phyloP scores from a whole-genome alignment of 2,888 invertebrate species.

The Mesorhabditis sp. region DNA sequence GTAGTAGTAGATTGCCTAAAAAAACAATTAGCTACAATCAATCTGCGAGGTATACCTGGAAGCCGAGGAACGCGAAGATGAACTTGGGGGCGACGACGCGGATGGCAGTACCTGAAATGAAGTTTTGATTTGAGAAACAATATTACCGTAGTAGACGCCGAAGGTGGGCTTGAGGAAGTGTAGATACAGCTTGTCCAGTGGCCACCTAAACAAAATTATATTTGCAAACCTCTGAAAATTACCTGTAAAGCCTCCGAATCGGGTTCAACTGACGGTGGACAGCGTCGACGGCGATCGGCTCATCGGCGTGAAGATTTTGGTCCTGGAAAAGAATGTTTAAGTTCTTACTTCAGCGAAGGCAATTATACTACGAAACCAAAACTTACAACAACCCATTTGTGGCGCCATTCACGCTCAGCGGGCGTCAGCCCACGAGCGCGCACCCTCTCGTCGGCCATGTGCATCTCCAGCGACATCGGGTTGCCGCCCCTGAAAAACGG shows the following conservation, averaged over 20 bases:
- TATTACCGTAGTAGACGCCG: slow-evolving; percentile 40
- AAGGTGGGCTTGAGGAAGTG: slow-evolving; percentile 55
- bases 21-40: not conserved
- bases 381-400: slow-evolving; percentile 38
- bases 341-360: not conserved
- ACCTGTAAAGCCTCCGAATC: slow-evolving; percentile 49
- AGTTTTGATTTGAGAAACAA: not conserved
- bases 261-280: slow-evolving; percentile 56
- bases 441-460: slow-evolving; percentile 51
- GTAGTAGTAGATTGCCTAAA: slow-evolving; percentile 43
- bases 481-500: slow-evolving; percentile 40
- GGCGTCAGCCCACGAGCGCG: slow-evolving; percentile 50
- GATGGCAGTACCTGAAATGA: slow-evolving; percentile 35
- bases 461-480: slow-evolving; percentile 55
- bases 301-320: slow-evolving; percentile 57
- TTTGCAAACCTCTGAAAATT: not conserved
- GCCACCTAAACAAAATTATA: slow-evolving; percentile 16
- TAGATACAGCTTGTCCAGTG: slow-evolving; percentile 54
- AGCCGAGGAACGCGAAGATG: slow-evolving; percentile 36
- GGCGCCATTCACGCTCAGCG: slow-evolving; percentile 56
- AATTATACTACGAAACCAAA: not conserved
- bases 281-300: slow-evolving; percentile 56
- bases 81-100: slow-evolving; percentile 51
- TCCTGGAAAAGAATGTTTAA: slow-evolving; percentile 29
- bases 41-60: slow-evolving; percentile 22